phyloP scores from a whole-genome alignment of 2,888 invertebrate genomes.

The Gymnocheta viridis region DNA sequence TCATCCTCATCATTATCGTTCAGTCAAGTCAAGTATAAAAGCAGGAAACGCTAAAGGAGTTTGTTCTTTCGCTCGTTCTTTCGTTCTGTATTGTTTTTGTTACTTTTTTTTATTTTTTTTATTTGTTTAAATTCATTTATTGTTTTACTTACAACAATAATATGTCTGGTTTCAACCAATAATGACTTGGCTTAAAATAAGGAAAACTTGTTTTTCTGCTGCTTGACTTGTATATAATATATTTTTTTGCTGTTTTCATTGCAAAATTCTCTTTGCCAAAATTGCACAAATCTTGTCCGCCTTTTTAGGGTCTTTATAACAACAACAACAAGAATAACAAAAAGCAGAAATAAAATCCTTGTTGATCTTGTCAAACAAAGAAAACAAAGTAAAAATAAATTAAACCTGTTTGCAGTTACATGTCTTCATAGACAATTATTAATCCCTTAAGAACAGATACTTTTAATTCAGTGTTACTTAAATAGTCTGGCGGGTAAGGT shows the following conservation, averaged over 20 bases:
- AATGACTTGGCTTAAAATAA: slow-evolving; percentile 65
- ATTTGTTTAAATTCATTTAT: slow-evolving; percentile 56
- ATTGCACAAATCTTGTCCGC: slow-evolving; percentile 49
- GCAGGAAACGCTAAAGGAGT: slow-evolving; percentile 55
- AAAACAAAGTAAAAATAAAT: slow-evolving; percentile 23
- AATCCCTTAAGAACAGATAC: slow-evolving; percentile 5
- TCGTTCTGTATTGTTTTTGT: slow-evolving; percentile 20
- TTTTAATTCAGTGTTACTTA: not conserved
- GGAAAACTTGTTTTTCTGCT: slow-evolving; percentile 64
- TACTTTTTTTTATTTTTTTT: not conserved
- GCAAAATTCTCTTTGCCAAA: slow-evolving; percentile 55
- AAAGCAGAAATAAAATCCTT: slow-evolving; percentile 46
- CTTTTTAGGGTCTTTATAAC: slow-evolving; percentile 38
- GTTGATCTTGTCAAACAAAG: slow-evolving; percentile 63
- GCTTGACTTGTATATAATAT: slow-evolving; percentile 67
- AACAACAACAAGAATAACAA: not conserved
- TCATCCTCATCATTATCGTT: slow-evolving; percentile 30
- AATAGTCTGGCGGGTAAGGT: not conserved
- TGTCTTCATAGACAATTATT: slow-evolving; percentile 40
- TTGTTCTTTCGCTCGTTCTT: too few relatives aligned
- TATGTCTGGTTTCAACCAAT: slow-evolving; percentile 66
- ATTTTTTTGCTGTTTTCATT: slow-evolving; percentile 47
- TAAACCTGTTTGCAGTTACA: slow-evolving; percentile 54
- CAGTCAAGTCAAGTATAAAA: slow-evolving; percentile 61
- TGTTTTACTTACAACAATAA: slow-evolving; percentile 60